Evolutionary conservation across 2,888 invertebrate species (phyloP).

Genomic region (Eupsilia transversa): DNA sequence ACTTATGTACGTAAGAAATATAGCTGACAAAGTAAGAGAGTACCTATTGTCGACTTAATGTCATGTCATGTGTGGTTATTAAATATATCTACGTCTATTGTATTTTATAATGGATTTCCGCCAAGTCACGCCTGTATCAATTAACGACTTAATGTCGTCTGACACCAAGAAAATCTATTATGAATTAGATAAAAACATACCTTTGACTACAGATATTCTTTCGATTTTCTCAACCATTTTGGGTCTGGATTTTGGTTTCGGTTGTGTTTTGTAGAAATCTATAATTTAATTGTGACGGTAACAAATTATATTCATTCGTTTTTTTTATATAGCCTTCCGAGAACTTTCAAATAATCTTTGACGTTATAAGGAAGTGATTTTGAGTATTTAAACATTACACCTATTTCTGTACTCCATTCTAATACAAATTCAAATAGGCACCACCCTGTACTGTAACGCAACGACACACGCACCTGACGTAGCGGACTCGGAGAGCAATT

Average conservation of each 20-base stretch:
- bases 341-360: neutral
- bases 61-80: too few species aligned
- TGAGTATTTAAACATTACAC: neutral
- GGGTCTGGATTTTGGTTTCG: neutral
- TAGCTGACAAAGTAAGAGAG: neutral
- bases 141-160: too few species aligned
- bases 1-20: neutral
- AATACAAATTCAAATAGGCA: constrained; percentile 17
- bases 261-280: neutral
- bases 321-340: neutral
- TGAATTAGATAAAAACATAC: neutral
- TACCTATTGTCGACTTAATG: neutral
- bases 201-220: neutral
- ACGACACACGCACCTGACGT: constrained; percentile 84
- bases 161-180: neutral
- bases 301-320: neutral
- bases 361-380: neutral
- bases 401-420: neutral
- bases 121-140: too few species aligned
- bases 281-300: neutral
- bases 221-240: neutral
- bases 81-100: too few species aligned
- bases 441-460: constrained; percentile 79
- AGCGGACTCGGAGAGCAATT: constrained; percentile 82
- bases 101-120: too few species aligned